phyloP scores from a whole-genome alignment of 2,113 vertebrate species.

The Urocitellus parryii region DNA sequence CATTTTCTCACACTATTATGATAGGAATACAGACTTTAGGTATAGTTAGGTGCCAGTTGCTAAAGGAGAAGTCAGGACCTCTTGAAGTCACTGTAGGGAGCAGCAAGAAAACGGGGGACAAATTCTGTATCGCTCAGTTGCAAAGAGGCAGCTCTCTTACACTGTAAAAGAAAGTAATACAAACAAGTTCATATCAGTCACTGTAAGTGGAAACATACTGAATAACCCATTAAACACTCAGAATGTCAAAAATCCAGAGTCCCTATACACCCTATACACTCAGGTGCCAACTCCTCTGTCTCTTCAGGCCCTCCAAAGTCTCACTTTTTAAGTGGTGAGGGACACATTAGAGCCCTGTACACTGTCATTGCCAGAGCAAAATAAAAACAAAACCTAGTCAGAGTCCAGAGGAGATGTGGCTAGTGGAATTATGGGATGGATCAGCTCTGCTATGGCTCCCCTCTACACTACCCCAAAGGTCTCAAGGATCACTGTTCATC shows the following conservation, averaged over 20 bases:
- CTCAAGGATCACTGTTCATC: too few relatives aligned
- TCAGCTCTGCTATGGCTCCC: rapidly evolving
- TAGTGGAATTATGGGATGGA: neutral
- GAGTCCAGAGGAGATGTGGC: neutral
- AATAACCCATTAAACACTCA: neutral
- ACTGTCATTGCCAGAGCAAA: neutral
- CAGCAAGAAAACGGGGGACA: neutral
- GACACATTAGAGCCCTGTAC: neutral
- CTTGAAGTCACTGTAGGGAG: neutral
- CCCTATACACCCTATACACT: too few relatives aligned
- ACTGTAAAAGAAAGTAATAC: neutral
- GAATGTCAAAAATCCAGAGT: neutral
- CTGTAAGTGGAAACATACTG: neutral
- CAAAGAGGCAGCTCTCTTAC: neutral
- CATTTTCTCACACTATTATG: too few relatives aligned
- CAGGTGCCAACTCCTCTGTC: neutral
- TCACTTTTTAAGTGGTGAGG: neutral
- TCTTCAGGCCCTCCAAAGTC: neutral
- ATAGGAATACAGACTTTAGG: neutral
- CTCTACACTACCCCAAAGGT: neutral
- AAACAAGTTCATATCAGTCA: neutral
- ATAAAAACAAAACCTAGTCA: neutral
- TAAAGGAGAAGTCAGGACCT: neutral
- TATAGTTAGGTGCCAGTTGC: neutral
- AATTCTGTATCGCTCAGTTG: neutral